phyloP scores from a whole-genome alignment of 2,113 vertebrate genomes.

The Harpagus bidentatus region DNA sequence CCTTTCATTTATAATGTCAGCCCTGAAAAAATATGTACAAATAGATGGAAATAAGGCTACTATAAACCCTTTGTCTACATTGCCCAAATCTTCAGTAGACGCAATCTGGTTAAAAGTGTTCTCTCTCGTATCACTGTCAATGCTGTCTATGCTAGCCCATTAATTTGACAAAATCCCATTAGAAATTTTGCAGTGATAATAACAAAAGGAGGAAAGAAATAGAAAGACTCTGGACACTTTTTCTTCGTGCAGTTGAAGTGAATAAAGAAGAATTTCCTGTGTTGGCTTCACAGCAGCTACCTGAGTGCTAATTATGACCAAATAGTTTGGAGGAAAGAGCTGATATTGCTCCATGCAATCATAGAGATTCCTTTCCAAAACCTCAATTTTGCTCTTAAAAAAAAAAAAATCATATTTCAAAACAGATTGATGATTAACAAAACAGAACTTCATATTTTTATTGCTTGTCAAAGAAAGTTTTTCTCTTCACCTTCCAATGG shows the following conservation, averaged over 20 bases:
- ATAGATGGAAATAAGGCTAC: not conserved
- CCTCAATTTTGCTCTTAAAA: not conserved
- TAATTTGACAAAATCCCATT: not conserved
- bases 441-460: not conserved
- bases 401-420: not conserved
- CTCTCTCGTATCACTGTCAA: not conserved
- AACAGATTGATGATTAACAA: not conserved
- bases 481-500: not conserved
- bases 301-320: not conserved
- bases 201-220: not conserved
- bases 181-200: not conserved
- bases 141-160: not conserved
- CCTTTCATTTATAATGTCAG: not conserved
- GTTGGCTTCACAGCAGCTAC: not conserved
- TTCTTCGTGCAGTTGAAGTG: not conserved
- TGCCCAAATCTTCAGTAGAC: not conserved
- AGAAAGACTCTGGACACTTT: not conserved
- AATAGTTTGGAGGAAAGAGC: not conserved
- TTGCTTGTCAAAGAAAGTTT: not conserved
- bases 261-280: not conserved
- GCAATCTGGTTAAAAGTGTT: not conserved
- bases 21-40: not conserved
- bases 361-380: not conserved
- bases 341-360: not conserved
- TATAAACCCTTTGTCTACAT: not conserved